Evolutionary conservation across 2,888 invertebrate genomes (phyloP), one percentile per base, ranked within the genome.

Genomic region (Cryptocheilus praepositus): DNA sequence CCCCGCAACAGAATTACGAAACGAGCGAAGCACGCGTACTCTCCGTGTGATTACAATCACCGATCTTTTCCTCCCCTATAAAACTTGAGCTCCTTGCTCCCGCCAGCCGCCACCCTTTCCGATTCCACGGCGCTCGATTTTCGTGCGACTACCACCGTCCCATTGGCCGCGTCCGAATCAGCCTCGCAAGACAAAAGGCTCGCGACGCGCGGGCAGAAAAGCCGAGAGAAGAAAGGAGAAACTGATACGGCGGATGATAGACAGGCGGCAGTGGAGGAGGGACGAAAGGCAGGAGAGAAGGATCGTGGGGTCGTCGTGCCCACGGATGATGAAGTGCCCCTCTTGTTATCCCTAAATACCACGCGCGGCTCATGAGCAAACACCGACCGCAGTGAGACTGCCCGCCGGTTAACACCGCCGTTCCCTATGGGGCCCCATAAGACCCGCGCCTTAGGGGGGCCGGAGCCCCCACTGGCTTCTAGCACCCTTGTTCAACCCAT

Each of bases 401-500:
- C 82, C 86, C 83, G 83, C 79, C 81, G 85, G 77, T 83, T 84
- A 83, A 85, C 85, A 83, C 85, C 80, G 85, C 72, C 81, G 73
- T 78, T 69, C 81, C 71, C 80, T 77, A 80, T 81, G 78, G 77
- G 82, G 82, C 76, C 81, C 81, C 79, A 75, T 79, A 84, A 84
- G 83, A 82, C 82, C 82, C 80, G 81, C 86, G 77, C 86, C 86
- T 83, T 81, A 83, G 86, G 87, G 84, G 87, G 86, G 79, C 85
- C 76, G 46, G 83, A 80, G 79, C 85, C 83, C 86, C 87, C 85
- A 86, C 85, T 88, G 87, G 79, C 83, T 85, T 87, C 86, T 86
- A 87, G 86, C 87, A 87, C 87, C 86, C 87, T 87, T 86, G 87
- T 87, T 87, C 86, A 82, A 83, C 83, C 85, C 83, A 86, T 87